These are phyloP conservation scores for Ornithoptera priamus DNA, from an alignment of 2,888 invertebrate genomes.

Conservation along the genomic window DNA sequence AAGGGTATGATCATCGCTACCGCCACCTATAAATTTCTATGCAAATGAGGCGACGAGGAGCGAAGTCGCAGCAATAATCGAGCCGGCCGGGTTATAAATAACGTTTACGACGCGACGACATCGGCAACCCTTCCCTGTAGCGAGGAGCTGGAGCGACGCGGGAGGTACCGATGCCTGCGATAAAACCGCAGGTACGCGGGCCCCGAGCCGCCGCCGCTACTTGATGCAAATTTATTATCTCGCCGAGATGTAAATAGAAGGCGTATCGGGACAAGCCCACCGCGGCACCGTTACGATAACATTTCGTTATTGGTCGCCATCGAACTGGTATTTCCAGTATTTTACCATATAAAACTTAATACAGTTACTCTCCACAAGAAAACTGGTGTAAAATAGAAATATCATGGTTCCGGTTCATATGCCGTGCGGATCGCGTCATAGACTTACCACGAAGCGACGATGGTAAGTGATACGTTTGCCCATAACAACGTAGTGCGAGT, in stretches of 20 bases:
- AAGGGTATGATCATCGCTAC: slow-evolving; percentile 48
- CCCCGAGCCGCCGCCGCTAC: slow-evolving; percentile 19
- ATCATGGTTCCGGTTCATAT: not conserved
- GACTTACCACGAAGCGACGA: not conserved
- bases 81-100: slow-evolving; percentile 63
- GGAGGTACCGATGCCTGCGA: slow-evolving; percentile 45
- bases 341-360: slow-evolving; percentile 17
- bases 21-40: slow-evolving; percentile 66
- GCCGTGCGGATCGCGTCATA: not conserved
- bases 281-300: slow-evolving; percentile 37
- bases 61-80: slow-evolving; percentile 65
- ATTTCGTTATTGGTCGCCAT: slow-evolving; percentile 23
- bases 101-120: slow-evolving; percentile 64
- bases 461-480: too few species aligned
- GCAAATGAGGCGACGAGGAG: slow-evolving; percentile 67
- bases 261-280: slow-evolving; percentile 25
- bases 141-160: slow-evolving; percentile 42
- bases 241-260: slow-evolving; percentile 23
- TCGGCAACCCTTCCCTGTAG: slow-evolving; percentile 46
- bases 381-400: not conserved
- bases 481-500: too few species aligned
- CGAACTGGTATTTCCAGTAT: slow-evolving; percentile 21
- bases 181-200: slow-evolving; percentile 30
- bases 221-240: slow-evolving; percentile 28
- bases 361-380: not conserved